phyloP scores from a whole-genome alignment of 2,888 invertebrate species.

The Apantesis nais region DNA sequence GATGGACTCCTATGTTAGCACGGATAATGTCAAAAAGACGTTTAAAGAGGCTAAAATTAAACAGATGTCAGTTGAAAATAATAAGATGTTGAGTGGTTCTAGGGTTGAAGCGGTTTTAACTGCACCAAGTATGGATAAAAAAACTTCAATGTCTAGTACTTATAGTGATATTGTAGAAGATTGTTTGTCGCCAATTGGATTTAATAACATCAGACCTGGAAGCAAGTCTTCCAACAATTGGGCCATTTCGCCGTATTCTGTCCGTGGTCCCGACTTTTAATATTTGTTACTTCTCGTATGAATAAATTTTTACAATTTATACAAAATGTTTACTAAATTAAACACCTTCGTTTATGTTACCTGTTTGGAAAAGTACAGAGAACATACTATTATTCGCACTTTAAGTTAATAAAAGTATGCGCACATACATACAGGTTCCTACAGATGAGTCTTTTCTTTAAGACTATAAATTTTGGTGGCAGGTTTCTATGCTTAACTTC shows the following conservation, averaged over 20 bases:
- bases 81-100: not conserved
- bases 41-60: not conserved
- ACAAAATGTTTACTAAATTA: not conserved
- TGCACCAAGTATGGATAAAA: not conserved
- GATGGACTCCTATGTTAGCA: not conserved
- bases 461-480: not conserved
- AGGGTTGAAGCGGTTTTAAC: not conserved
- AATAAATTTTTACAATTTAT: not conserved
- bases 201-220: constrained; percentile 40
- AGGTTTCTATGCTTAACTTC: not conserved
- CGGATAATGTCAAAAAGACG: not conserved
- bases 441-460: not conserved
- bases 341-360: not conserved
- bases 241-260: constrained; percentile 62
- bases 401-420: not conserved
- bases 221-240: constrained; percentile 70
- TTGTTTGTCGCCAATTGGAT: not conserved
- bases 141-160: constrained; percentile 4
- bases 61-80: not conserved
- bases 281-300: not conserved
- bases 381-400: not conserved
- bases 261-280: constrained; percentile 73
- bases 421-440: not conserved
- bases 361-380: not conserved
- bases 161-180: not conserved